These are phyloP conservation scores for Sphenopsis melanotis DNA, from an alignment of 2,797 vertebrate species.

Conservation along the genomic window DNA sequence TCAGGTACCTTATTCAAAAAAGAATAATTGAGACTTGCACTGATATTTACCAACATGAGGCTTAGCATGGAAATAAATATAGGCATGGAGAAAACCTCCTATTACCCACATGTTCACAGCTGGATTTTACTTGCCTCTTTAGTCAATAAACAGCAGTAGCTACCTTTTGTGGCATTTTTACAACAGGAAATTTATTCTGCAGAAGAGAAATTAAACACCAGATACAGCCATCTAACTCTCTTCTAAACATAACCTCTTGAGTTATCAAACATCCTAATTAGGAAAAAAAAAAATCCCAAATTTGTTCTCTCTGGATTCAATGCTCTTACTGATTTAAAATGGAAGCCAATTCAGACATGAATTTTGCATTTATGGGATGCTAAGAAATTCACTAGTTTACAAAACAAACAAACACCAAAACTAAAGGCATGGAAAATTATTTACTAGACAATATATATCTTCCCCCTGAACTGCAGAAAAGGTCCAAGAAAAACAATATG, in stretches of 20 bases:
- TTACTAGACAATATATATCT: background rate
- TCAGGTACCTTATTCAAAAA: slow-evolving; percentile 17
- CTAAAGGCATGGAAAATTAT: background rate
- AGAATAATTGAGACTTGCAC: slow-evolving; percentile 7
- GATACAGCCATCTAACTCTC: background rate
- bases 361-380: background rate
- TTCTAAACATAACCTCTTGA: background rate
- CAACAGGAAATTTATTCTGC: slow-evolving; percentile 50
- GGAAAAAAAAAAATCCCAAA: background rate
- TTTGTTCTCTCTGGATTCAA: background rate
- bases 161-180: slow-evolving; percentile 63
- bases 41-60: slow-evolving; percentile 16
- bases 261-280: slow-evolving; percentile 17
- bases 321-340: background rate
- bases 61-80: slow-evolving; percentile 10
- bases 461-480: background rate
- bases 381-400: background rate
- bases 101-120: slow-evolving; percentile 67
- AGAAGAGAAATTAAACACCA: slow-evolving; percentile 39
- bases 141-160: slow-evolving; percentile 68
- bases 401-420: background rate
- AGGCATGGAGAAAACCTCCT: slow-evolving; percentile 19
- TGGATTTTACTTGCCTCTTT: slow-evolving; percentile 62
- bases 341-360: background rate
- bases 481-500: background rate